Evolutionary conservation across 1,140 invertebrate species (phyloP).

Genomic region (Drosophila baimaii): DNA sequence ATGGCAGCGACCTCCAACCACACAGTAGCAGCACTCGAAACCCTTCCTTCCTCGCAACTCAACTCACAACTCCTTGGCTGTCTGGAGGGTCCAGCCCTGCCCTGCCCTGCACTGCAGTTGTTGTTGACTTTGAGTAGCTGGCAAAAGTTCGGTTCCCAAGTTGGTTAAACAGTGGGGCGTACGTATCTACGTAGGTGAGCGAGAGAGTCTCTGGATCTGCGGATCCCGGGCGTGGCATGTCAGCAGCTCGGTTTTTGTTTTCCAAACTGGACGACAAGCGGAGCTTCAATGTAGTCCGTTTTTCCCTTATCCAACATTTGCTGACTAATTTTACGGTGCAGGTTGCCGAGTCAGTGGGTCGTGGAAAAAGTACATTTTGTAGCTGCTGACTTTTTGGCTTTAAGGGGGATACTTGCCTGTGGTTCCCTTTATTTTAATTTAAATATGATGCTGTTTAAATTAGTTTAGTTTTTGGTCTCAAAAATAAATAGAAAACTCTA

Average conservation of each 20-base stretch:
- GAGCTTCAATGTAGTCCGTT: conserved; percentile 11
- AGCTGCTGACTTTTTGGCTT: conserved; percentile 32
- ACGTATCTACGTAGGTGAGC: conserved; percentile 40
- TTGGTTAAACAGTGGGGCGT: conserved; percentile 70
- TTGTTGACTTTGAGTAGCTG: conserved; percentile 74
- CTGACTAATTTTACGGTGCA: conserved; percentile 44
- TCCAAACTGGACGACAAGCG: conserved; percentile 5
- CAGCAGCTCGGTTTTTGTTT: conserved; percentile 48
- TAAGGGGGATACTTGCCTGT: too few relatives aligned
- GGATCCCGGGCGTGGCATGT: conserved; percentile 36
- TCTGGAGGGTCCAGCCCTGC: conserved; percentile 31
- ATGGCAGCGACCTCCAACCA: conserved; percentile 33
- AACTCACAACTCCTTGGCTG: conserved; percentile 1
- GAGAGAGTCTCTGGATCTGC: conserved; percentile 15
- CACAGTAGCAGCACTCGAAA: not conserved
- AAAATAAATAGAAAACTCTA: too few relatives aligned
- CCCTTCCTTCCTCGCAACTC: too few relatives aligned
- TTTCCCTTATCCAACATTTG: conserved; percentile 17
- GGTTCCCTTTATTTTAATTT: too few relatives aligned
- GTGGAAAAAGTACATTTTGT: conserved; percentile 8
- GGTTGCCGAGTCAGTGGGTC: conserved; percentile 28
- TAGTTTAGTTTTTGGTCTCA: not conserved
- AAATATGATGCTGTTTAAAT: not conserved
- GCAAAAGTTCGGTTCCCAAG: conserved; percentile 59
- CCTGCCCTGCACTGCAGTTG: conserved; percentile 51